Base-by-base conservation (phyloP, 1,140 invertebrate genomes). In the Diprion similis region DNA sequence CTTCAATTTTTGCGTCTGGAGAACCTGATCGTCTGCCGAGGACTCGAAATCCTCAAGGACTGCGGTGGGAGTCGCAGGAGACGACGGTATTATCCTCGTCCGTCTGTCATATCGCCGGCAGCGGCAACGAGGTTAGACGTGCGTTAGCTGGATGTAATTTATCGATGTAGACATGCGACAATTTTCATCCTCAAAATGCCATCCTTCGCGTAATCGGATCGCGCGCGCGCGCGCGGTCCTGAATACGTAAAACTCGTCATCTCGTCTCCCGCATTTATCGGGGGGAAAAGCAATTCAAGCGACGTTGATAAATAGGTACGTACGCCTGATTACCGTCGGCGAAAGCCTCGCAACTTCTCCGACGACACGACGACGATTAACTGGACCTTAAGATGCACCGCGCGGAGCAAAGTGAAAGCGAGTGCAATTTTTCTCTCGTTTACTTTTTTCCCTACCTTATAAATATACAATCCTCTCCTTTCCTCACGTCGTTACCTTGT, bases 11-110 rank as follows among this genome's bases (percentile, higher is more conserved):
- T 59, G 11, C 51, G 51, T 59, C 51, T 59, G 51, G 9, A 59
- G 51, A 59, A 59, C 51, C 51, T 59, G 51, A 59, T 59, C n/a
- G 11, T 4, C 9, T 4, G 11, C 4, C 51, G 51, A 59, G 9
- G 51, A 59, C 51, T 59, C n/a, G 51, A 59, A 59, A 59, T 59
- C n/a, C 51, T 59, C 51, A 59, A 59, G 51, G 51, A 59, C 51
- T 59, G 3, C 51, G 51, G 11, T 37, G 24, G 6, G 24, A 37
- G 24, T 59, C n/a, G 51, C 51, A 15, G 11, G 51, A 59, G 51
- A 6, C 11, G 11, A 17, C 51, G 11, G 51, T 37, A 37, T n/a
- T n/a, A 51, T 51, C 48, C 51, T 59, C 51, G 51, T 59, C 51
- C 11, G 51, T 15, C 51, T 59, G 11, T 17, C 11, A 59, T 59